phyloP scores from a whole-genome alignment of 2,888 invertebrate genomes.

The Lasioglossum lativentre region DNA sequence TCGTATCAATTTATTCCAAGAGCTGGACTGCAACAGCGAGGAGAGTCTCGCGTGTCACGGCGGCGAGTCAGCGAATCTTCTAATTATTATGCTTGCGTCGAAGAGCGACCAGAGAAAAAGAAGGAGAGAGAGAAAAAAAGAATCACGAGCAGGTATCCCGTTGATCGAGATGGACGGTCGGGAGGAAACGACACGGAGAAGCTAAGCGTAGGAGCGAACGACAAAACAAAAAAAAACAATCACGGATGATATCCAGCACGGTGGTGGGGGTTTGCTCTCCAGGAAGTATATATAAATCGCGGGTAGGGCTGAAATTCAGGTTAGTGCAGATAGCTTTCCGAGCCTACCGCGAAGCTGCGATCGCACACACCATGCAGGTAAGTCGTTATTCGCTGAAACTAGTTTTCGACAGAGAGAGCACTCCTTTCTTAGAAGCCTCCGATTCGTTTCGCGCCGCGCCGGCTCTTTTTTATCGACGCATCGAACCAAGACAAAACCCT shows the following conservation, averaged over 20 bases:
- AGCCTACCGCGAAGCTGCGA: slow-evolving; percentile 55
- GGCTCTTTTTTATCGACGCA: background rate
- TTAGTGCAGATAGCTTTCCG: slow-evolving; percentile 73
- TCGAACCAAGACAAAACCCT: background rate
- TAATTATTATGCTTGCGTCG: slow-evolving; percentile 29
- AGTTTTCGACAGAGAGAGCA: background rate
- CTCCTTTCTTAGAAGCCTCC: background rate
- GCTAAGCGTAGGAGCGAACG: slow-evolving; percentile 59
- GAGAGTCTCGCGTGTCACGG: background rate
- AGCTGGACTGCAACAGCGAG: background rate
- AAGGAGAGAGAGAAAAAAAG: slow-evolving; percentile 20
- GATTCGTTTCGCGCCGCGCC: background rate
- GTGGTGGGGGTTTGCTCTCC: slow-evolving; percentile 73
- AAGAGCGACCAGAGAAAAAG: background rate
- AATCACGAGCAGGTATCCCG: slow-evolving; percentile 57
- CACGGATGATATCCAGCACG: slow-evolving; percentile 61
- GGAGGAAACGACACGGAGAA: slow-evolving; percentile 47
- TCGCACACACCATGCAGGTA: slow-evolving; percentile 66
- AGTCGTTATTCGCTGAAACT: slow-evolving; percentile 31
- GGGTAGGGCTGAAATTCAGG: slow-evolving; percentile 74
- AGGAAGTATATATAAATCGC: slow-evolving; percentile 77
- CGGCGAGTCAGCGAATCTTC: background rate
- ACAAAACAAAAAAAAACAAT: slow-evolving; percentile 56
- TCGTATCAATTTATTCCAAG: background rate
- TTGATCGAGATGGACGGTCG: slow-evolving; percentile 50